Evolutionary conservation across 2,797 vertebrate genomes (phyloP), one percentile per base, ranked within the genome.

Genomic region (Neostethus bicornis): DNA sequence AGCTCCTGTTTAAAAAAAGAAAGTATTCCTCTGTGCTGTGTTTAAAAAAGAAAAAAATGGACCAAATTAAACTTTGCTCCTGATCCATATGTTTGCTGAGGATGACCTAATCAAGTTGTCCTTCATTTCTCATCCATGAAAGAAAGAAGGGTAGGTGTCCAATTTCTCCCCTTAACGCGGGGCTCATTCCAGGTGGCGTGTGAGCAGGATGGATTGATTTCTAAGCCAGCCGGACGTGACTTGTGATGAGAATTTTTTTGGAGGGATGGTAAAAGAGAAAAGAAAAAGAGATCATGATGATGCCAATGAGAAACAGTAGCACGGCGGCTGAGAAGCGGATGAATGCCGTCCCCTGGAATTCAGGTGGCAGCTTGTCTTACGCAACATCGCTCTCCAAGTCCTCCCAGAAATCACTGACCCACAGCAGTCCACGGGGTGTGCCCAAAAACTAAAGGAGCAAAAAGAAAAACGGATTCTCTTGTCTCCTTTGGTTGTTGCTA

Each of bases 401-500:
- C 54, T 79, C 58, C 77, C 65, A 17, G 42, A 70, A 73, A 70
- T 81, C 66, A 55, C 78, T 78, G 84, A 81, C 84, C 81, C 80
- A 71, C 73, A 71, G 71, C 80, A 73, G 81, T 87, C 87, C 82
- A 79, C 74, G 83, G 86, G 87, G 84, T 87, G 85, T 80, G 81
- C 81, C 85, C 76, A 61, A 72, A 80, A 81, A 80, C 70, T 75
- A 76, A 76, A 68, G 63, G 65, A 79, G 70, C 70, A 85, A 53
- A 87, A 67, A 66, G 62, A 80, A 66, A 81, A 84, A 82, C 75
- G 72, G 80, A 89, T 78, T 88, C 83, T 85, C 77, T 80, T 77
- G 82, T 85, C 80, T 84, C 62, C 75, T 80, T 85, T 81, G 81
- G 91, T 90, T 89, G 87, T 89, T 88, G 88, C 88, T 87, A 90